Base-by-base conservation (phyloP, 1,140 invertebrate species). In the Drosophila mauritiana region DNA sequence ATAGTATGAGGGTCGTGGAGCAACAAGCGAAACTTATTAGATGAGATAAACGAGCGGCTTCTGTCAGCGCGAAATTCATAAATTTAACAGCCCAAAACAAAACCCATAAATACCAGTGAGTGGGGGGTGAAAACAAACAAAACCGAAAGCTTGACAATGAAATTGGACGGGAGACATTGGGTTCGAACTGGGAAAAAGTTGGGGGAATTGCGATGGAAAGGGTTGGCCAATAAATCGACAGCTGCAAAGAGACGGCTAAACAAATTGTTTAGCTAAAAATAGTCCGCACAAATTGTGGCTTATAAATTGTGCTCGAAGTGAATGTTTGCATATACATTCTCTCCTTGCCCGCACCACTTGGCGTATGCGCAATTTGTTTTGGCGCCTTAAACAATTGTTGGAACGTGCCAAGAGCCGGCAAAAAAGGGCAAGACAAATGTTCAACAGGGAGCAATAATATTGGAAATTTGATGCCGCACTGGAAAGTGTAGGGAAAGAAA, bases 391-490 rank as follows among this genome's bases (percentile, higher is more conserved):
- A 84, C 80, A 83, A 80, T 83, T 84, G 80, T 58, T 48, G 27
- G 77, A 80, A 84, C 80, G 80, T 83, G 80, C 76, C 52, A 78
- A 72, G 65, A 72, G 65, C 52, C 51, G 43, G 53, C 43, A 43
- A 56, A 53, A 53, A 57, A 69, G 43, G 27, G 36, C 31, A 70
- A 85, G 80, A 85, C 73, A 84, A 85, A 84, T 84, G 81, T 73
- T 84, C 77, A 85, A 85, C 81, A 78, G 81, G 81, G 77, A 80
- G 81, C 81, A 80, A 85, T 85, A 85, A 85, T 85, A 85, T 85
- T 85, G 68, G 72, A 85, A 85, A 85, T 81, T 86, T 86, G 78
- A 85, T 80, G 81, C 81, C 45, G 36, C 37, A 36, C 65, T 70
- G 68, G 52, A 72, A 70, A 72, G 49, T 70, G 52, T 48, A 49